Conservation (phyloP, 2,113 vertebrate species). For the Corvus moneduloides region DNA sequence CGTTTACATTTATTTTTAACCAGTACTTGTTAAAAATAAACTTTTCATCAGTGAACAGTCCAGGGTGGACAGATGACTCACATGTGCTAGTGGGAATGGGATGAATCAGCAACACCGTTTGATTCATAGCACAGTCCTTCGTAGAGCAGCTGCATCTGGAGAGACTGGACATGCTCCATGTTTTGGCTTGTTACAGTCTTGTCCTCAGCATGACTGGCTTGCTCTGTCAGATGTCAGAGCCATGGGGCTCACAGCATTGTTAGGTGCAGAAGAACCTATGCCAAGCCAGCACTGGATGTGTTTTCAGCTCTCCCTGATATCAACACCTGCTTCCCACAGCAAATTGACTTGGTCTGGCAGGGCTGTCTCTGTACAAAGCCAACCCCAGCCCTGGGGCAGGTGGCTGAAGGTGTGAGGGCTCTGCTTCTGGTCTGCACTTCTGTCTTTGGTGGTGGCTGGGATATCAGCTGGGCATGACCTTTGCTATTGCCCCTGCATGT, state of each 20-base stretch:
- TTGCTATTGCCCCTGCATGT: not conserved
- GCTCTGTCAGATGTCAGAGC: not conserved
- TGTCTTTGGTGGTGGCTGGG: not conserved
- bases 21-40: conserved; percentile 54
- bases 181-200: not conserved
- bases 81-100: conserved; percentile 33
- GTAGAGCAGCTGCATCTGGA: not conserved
- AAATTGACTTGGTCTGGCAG: not conserved
- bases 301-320: not conserved
- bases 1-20: conserved; percentile 57
- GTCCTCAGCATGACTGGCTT: not conserved
- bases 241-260: fast-evolving
- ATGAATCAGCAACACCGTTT: conserved; percentile 24
- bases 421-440: fast-evolving
- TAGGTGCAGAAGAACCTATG: not conserved
- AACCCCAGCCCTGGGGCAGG: not conserved
- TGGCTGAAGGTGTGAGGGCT: fast-evolving
- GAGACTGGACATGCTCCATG: not conserved
- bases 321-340: not conserved
- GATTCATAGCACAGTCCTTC: not conserved
- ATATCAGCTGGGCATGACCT: not conserved
- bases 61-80: conserved; percentile 46
- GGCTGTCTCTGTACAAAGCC: not conserved
- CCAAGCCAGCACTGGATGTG: not conserved
- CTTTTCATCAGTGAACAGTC: conserved; percentile 43